Evolutionary conservation across 2,113 vertebrate genomes (phyloP).

Genomic region (Charadrius vociferus): DNA sequence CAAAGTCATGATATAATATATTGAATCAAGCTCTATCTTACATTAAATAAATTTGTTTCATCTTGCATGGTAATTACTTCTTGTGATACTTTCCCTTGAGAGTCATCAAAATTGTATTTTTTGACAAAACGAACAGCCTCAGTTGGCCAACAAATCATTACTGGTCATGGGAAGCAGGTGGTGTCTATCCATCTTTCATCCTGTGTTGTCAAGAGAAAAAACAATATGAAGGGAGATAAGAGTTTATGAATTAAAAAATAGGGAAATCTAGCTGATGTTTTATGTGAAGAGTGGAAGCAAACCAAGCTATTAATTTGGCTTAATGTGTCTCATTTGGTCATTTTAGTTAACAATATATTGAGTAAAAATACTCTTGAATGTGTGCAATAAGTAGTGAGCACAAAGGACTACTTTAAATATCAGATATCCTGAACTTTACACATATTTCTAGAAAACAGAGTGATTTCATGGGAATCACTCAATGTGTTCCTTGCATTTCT

Average conservation of each 20-base stretch:
- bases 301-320: not conserved
- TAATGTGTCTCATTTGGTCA: not conserved
- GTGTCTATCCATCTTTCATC: not conserved
- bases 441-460: not conserved
- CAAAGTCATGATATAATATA: not conserved
- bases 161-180: not conserved
- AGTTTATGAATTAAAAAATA: not conserved
- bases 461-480: not conserved
- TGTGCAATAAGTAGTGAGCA: not conserved
- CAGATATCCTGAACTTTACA: not conserved
- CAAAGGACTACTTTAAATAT: not conserved
- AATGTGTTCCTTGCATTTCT: not conserved
- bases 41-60: not conserved
- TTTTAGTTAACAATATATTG: not conserved
- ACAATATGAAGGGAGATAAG: not conserved
- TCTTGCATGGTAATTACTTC: not conserved
- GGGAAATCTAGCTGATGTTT: not conserved
- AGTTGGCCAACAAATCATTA: not conserved
- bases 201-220: not conserved
- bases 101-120: not conserved
- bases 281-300: not conserved
- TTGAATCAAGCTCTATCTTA: not conserved
- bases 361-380: not conserved
- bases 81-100: not conserved
- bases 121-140: not conserved